phyloP scores from a whole-genome alignment of 2,797 vertebrate genomes.

The Hippoglossus hippoglossus region DNA sequence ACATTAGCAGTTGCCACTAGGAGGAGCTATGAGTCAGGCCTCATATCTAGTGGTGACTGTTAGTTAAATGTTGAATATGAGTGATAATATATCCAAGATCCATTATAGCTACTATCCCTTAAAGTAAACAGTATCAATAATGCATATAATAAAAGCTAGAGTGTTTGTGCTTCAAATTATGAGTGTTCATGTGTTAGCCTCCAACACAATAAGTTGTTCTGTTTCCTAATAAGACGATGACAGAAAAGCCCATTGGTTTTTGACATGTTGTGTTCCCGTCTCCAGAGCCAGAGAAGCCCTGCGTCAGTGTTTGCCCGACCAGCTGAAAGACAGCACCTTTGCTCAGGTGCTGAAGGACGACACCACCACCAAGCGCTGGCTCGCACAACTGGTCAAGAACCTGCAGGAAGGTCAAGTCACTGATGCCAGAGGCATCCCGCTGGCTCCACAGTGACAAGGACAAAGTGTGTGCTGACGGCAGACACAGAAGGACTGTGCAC shows the following conservation, averaged over 20 bases:
- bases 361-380: constrained; percentile 99
- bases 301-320: constrained; percentile 97
- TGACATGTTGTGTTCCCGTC: constrained; percentile 11
- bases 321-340: constrained; percentile 98
- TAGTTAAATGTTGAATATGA: not conserved
- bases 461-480: not conserved
- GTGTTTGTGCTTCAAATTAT: not conserved
- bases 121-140: constrained; percentile 13
- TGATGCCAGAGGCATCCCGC: constrained; percentile 94
- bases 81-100: not conserved
- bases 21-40: constrained; percentile 26
- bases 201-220: not conserved
- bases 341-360: constrained; percentile 98
- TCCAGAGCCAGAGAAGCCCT: constrained; percentile 96
- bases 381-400: constrained; percentile 97
- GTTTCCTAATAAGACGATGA: not conserved
- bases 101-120: not conserved
- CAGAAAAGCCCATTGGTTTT: not conserved
- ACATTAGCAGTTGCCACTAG: constrained; percentile 39
- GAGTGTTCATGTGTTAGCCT: not conserved
- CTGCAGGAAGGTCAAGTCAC: constrained; percentile 98
- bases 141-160: constrained; percentile 14
- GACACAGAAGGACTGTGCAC: constrained; percentile 38
- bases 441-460: constrained; percentile 88
- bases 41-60: not conserved